Conservation (phyloP, 2,113 vertebrate genomes). For the Osmerus mordax region DNA sequence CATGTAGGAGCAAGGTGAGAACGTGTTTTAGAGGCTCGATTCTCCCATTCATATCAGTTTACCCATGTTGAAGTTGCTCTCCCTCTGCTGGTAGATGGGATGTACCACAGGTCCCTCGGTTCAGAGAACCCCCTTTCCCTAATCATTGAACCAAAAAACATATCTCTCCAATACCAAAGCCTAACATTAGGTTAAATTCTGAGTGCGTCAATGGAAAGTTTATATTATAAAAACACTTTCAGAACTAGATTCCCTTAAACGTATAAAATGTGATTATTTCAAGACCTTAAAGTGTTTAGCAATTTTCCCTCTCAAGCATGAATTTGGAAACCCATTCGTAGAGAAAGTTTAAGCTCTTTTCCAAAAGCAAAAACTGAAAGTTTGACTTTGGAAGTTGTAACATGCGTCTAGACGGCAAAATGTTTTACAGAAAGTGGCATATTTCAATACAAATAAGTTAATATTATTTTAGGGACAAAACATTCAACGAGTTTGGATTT, state of each 20-base stretch:
- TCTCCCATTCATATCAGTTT: conserved; percentile 20
- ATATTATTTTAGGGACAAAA: conserved; percentile 25
- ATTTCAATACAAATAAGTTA: conserved; percentile 19
- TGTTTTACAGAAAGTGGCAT: conserved; percentile 25
- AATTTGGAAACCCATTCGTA: background rate
- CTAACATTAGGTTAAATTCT: conserved; percentile 11
- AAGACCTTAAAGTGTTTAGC: background rate
- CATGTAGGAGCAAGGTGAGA: too few species aligned
- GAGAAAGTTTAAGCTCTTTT: background rate
- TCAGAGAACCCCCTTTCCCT: conserved; percentile 16
- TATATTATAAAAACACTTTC: conserved; percentile 9
- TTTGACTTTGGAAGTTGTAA: conserved; percentile 11
- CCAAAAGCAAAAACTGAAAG: background rate
- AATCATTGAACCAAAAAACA: conserved; percentile 17
- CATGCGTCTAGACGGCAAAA: conserved; percentile 18
- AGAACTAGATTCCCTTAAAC: background rate
- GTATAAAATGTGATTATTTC: background rate
- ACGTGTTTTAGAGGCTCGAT: too few species aligned
- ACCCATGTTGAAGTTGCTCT: conserved; percentile 43
- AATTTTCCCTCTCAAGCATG: background rate
- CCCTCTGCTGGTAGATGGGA: conserved; percentile 61
- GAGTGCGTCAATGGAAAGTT: conserved; percentile 1
- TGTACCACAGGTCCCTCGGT: conserved; percentile 41
- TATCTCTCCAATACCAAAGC: background rate
- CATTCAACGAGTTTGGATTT: conserved; percentile 1